Base-by-base conservation (phyloP, 2,888 invertebrate species). In the Carpatolechia fugitivella region DNA sequence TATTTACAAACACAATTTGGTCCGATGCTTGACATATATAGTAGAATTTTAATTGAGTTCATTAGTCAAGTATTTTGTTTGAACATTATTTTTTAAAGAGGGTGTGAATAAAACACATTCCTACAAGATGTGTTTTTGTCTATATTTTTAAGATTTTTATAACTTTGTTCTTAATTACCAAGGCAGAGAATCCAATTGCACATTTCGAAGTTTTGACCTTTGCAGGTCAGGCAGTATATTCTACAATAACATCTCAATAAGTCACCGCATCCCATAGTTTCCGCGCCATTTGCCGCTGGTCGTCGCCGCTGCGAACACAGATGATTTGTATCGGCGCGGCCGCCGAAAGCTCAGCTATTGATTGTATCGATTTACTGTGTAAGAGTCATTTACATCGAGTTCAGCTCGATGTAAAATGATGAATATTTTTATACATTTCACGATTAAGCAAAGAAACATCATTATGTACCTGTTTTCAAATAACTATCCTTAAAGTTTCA, bases 221-320 rank as follows among this genome's bases (percentile, higher is more conserved):
- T 30, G 8, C 31, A 47, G 47, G 31, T 47, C 31, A 16, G 51
- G 56, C 49, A 50, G 56, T 59, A 60, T 58, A 58, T 59, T 59
- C 57, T 57, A 57, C 63, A 62, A 60, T 59, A 63, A 63, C 61
- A 62, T 66, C 60, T 66, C 66, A 63, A 64, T 62, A 64, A 64
- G 63, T 63, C 65, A 59, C 56, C 54, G 52, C 50, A 61, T 56
- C 56, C 56, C 59, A 64, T 60, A 64, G 64, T 63, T 69, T 68
- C 67, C 61, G 68, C 70, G 59, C 74, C 72, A 78, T 79, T 79
- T 72, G 68, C 65, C 64, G 65, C 64, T 66, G 60, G 63, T 63
- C 66, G 64, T 62, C 65, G 62, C 68, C 55, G 61, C 59, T 52
- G 56, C 58, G 64, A 66, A 68, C 66, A 70, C 65, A 52, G 52